These are phyloP conservation scores for Picathartes gymnocephalus DNA, from an alignment of 2,113 vertebrate species.

Conservation along the genomic window DNA sequence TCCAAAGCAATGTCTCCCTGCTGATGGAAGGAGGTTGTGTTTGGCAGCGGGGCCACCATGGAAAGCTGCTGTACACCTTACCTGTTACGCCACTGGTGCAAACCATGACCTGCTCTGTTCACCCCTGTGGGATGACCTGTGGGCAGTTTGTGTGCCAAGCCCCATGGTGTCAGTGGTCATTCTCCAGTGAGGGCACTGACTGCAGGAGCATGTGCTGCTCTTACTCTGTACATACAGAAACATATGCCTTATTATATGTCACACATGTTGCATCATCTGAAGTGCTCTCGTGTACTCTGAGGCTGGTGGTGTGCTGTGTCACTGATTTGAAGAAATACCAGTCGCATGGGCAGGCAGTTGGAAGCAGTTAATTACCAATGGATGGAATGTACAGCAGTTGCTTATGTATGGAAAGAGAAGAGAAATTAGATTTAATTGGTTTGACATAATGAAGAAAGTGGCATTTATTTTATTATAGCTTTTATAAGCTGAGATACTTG, in stretches of 20 bases:
- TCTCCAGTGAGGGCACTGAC: not conserved
- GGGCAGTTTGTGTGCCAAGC: not conserved
- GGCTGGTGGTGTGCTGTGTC: not conserved
- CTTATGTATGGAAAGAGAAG: constrained; percentile 74
- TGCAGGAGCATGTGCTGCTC: not conserved
- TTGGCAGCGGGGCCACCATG: fast-evolving
- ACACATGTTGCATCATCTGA: not conserved
- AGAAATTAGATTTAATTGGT: constrained; percentile 78
- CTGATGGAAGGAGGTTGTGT: not conserved
- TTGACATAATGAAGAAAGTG: constrained; percentile 71
- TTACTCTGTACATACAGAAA: not conserved
- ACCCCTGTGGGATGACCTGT: not conserved
- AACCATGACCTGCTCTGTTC: not conserved
- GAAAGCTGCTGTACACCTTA: not conserved
- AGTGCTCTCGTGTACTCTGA: not conserved
- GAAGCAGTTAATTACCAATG: constrained; percentile 72
- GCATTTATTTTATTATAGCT: constrained; percentile 73
- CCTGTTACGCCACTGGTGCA: not conserved
- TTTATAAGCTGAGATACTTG: constrained; percentile 61
- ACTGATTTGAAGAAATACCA: constrained; percentile 44
- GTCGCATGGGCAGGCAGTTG: constrained; percentile 57
- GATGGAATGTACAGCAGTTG: constrained; percentile 71
- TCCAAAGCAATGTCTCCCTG: not conserved
- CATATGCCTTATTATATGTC: not conserved
- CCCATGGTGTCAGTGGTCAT: not conserved